Evolutionary conservation across 2,113 vertebrate species (phyloP), one percentile per base, ranked within the genome.

Genomic region (Hippocampus comes): DNA sequence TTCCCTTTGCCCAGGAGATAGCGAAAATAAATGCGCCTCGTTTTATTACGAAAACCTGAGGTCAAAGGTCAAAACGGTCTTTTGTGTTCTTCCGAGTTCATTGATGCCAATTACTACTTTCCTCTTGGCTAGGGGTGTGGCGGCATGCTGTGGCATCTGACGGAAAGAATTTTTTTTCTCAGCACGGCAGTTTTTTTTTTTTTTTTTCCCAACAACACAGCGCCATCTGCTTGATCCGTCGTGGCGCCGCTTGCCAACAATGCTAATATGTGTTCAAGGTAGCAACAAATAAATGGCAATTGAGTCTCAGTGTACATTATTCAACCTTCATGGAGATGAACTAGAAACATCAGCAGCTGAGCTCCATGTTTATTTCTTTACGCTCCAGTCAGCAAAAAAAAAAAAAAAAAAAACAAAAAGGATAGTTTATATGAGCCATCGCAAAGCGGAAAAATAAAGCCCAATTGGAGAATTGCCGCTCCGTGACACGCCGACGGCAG

Each of bases 271-370:
- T 81, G 73, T 78, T 74, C 48, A 60, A 84, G 78, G 79, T 80
- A 82, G 84, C 73, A 63, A 65, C 78, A 86, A 82, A 89, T 73
- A 78, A 81, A 75, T 73, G 78, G 69, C 78, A 67, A 82, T 70
- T 70, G 61, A 51, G 71, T 70, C 51, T 56, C 75, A 77, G 74
- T 68, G 74, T 82, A 80, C 75, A 74, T 82, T 77, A 72, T 86
- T 85, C 84, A 84, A 87, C 84, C 84, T 84, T 86, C 81, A 79
- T 79, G 72, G 78, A 71, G 76, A 82, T 68, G 79, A 67, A 76
- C 81, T 69, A 63, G 73, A 76, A 68, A 77, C 80, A 68, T 57
- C 74, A 78, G 79, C 68, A 30, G 78, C 25, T 27, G n/a, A 78
- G 60, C 63, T 67, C 70, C 48, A 9, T 10, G 71, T 43, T 68